Evolutionary conservation across 2,113 vertebrate species (phyloP).

Genomic region (Hepsetus odoe): DNA sequence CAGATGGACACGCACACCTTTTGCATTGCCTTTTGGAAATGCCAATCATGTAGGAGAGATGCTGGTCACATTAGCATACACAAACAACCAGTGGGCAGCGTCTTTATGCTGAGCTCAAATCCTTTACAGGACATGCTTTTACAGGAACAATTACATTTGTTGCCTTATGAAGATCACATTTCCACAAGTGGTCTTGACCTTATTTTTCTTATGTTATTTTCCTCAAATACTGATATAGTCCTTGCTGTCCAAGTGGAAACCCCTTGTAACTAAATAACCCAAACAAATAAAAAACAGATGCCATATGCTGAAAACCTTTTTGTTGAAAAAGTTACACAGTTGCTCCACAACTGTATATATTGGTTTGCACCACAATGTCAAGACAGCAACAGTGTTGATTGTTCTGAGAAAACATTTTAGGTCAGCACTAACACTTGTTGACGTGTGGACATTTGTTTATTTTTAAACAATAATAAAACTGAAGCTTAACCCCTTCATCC

Average conservation of each 20-base stretch:
- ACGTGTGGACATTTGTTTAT: slow-evolving; percentile 27
- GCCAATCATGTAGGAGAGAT: slow-evolving; percentile 49
- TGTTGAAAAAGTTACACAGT: slow-evolving; percentile 11
- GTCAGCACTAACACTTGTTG: neutral
- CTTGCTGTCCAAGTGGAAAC: slow-evolving; percentile 23
- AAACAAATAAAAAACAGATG: slow-evolving; percentile 19
- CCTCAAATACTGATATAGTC: slow-evolving; percentile 23
- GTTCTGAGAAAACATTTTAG: neutral
- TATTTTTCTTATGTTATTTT: neutral
- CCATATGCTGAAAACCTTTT: neutral
- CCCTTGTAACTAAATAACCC: slow-evolving; percentile 45
- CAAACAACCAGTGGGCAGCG: slow-evolving; percentile 44
- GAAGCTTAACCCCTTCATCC: neutral
- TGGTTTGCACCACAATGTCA: slow-evolving; percentile 16
- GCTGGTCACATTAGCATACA: slow-evolving; percentile 43
- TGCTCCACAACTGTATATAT: slow-evolving; percentile 5
- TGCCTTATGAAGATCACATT: slow-evolving; percentile 5
- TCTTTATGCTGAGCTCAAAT: slow-evolving; percentile 29
- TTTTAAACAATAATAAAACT: neutral
- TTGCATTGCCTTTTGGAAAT: slow-evolving; percentile 51
- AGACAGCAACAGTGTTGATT: neutral
- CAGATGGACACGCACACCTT: slow-evolving; percentile 57
- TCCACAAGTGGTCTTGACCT: slow-evolving; percentile 10
- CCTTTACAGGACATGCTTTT: slow-evolving; percentile 4
- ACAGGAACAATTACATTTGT: slow-evolving; percentile 25